These are phyloP conservation scores for Thecocarcelia acutangulata DNA, from an alignment of 2,888 invertebrate species.

Conservation along the genomic window DNA sequence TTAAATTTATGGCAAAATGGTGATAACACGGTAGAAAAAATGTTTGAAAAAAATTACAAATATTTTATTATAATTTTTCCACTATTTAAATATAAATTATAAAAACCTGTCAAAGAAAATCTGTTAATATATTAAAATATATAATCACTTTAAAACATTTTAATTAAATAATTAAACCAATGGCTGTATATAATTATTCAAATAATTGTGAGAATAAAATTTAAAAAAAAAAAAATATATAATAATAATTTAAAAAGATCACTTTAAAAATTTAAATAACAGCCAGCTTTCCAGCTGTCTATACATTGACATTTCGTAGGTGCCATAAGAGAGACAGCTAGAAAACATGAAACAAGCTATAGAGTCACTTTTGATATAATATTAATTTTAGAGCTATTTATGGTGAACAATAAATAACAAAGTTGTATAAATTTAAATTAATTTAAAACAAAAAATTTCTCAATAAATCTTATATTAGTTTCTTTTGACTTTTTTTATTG, in stretches of 20 bases:
- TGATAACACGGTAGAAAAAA: background rate
- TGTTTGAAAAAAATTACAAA: background rate
- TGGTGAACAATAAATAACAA: no score
- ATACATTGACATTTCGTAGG: no score
- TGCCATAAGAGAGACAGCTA: no score
- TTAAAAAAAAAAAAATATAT: constrained; percentile 1
- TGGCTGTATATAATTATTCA: constrained; percentile 38
- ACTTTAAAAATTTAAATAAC: background rate
- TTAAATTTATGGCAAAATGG: constrained; percentile 30
- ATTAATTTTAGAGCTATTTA: no score
- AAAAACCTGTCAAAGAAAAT: constrained; percentile 11
- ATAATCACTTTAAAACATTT: constrained; percentile 45
- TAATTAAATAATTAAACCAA: constrained; percentile 38
- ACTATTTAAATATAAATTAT: constrained; percentile 15
- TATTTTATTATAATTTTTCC: background rate
- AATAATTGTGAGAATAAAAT: constrained; percentile 18
- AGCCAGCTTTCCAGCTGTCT: no score
- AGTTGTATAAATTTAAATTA: no score
- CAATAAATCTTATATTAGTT: no score
- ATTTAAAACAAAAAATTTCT: no score
- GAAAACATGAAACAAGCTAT: no score
- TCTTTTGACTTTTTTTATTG: no score
- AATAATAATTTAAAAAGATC: background rate
- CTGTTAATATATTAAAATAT: constrained; percentile 31
- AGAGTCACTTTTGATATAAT: no score